Conservation (phyloP, 1,140 invertebrate genomes). For the Aplysia californica region DNA sequence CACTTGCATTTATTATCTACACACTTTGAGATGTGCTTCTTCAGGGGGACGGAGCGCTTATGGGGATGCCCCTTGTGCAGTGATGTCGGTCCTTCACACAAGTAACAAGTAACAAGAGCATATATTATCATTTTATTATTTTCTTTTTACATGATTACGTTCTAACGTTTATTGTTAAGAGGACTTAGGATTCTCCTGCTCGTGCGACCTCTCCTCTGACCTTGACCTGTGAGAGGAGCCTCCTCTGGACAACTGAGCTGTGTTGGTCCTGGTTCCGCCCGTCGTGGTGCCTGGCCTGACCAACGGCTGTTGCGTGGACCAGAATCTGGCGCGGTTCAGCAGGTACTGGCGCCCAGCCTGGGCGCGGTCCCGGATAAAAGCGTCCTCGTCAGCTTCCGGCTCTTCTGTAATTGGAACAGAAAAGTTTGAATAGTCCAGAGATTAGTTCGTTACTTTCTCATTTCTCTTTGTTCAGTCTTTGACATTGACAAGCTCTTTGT, state of each 20-base stretch:
- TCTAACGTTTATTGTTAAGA: not conserved
- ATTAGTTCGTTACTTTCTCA: too few species aligned
- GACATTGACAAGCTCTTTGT: too few species aligned
- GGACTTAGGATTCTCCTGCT: not conserved
- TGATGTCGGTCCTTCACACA: too few species aligned
- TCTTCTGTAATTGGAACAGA: not conserved
- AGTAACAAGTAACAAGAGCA: not conserved
- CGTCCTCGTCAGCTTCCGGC: slow-evolving; percentile 30
- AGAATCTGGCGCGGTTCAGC: slow-evolving; percentile 44
- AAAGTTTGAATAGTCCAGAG: not conserved
- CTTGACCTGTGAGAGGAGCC: not conserved
- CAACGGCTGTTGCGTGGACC: slow-evolving; percentile 40
- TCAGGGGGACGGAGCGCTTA: too few species aligned
- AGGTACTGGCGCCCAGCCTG: slow-evolving; percentile 41
- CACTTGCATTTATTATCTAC: too few species aligned
- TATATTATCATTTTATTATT: not conserved
- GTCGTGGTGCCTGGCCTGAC: slow-evolving; percentile 14
- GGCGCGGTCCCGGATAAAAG: slow-evolving; percentile 27
- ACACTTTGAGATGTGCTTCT: too few species aligned
- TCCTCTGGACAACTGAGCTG: too few species aligned
- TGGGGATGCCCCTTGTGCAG: not conserved
- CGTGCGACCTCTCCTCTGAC: not conserved
- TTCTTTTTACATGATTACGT: not conserved
- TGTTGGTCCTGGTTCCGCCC: not conserved
- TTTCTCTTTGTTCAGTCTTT: too few species aligned